These are phyloP conservation scores for Myotis myotis DNA, from an alignment of 2,797 vertebrate genomes.

Conservation along the genomic window DNA sequence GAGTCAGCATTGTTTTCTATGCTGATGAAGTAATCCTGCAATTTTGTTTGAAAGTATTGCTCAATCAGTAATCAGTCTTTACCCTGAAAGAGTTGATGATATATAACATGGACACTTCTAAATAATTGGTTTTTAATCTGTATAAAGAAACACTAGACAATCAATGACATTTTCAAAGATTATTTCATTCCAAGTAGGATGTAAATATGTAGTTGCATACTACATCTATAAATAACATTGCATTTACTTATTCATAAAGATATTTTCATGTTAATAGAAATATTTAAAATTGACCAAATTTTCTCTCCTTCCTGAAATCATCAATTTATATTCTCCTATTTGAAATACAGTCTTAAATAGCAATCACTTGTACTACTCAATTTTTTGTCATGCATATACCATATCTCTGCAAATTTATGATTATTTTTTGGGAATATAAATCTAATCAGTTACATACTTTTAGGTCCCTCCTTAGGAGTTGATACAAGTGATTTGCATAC, in stretches of 20 bases:
- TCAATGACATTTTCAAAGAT: slow-evolving; percentile 13
- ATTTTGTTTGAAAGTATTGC: not conserved
- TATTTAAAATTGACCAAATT: not conserved
- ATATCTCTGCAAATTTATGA: not conserved
- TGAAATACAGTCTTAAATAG: not conserved
- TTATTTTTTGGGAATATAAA: not conserved
- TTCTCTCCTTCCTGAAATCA: not conserved
- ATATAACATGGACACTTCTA: not conserved
- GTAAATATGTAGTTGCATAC: not conserved
- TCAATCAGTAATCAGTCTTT: not conserved
- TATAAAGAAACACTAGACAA: not conserved
- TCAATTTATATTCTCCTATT: not conserved
- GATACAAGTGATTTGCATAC: not conserved
- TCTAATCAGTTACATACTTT: not conserved
- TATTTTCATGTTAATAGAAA: not conserved
- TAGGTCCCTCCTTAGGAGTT: not conserved
- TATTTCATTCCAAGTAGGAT: not conserved
- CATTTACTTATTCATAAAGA: not conserved
- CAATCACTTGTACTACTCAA: not conserved
- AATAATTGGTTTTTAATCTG: not conserved
- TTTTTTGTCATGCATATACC: not conserved
- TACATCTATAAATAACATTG: not conserved
- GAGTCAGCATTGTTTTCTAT: not conserved
- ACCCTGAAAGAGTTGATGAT: not conserved
- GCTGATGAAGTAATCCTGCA: not conserved